Conservation (phyloP, 1,140 invertebrate species). For the Teleopsis dalmanni region DNA sequence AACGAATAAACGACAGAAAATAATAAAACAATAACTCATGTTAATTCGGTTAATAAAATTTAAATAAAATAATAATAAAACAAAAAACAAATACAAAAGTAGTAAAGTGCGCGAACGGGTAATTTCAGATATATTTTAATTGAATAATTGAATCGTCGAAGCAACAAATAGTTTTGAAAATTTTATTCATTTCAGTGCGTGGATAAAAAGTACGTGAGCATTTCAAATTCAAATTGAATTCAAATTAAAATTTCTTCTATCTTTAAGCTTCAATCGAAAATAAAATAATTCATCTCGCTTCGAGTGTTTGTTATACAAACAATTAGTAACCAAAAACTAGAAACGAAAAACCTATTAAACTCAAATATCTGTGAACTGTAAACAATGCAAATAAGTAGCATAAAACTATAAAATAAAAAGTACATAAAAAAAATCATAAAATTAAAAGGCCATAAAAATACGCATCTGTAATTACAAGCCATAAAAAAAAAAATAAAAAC, state of each 20-base stretch:
- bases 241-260: neutral
- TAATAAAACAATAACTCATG: neutral
- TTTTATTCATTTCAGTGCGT: too few relatives aligned
- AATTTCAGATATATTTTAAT: too few relatives aligned
- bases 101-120: too few relatives aligned
- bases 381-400: slow-evolving; percentile 9
- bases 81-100: neutral
- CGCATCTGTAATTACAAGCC: slow-evolving; percentile 14
- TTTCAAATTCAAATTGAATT: neutral
- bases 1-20: too few relatives aligned
- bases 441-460: slow-evolving; percentile 40
- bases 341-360: neutral
- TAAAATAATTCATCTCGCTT: too few relatives aligned
- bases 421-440: slow-evolving; percentile 23
- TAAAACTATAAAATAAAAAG: too few relatives aligned
- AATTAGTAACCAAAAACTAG: neutral
- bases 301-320: neutral
- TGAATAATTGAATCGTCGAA: too few relatives aligned
- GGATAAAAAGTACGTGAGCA: too few relatives aligned
- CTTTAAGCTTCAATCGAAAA: neutral
- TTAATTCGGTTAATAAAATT: neutral
- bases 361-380: neutral
- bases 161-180: too few relatives aligned
- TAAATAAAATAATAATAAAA: slow-evolving; percentile 8
- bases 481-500: slow-evolving; percentile 9